These are phyloP conservation scores for Rana temporaria DNA, from an alignment of 2,113 vertebrate species.

Conservation along the genomic window DNA sequence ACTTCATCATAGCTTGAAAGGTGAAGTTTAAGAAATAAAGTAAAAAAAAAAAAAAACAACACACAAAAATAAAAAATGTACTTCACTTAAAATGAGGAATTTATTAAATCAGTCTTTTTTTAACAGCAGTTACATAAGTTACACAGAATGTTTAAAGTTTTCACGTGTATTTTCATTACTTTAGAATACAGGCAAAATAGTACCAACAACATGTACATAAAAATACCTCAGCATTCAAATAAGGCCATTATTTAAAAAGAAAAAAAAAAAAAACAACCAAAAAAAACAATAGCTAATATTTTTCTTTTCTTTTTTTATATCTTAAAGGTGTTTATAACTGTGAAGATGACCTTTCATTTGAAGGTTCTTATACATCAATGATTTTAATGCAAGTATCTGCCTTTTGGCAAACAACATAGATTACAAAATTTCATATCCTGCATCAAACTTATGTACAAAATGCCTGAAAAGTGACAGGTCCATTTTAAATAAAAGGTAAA, in stretches of 20 bases:
- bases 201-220: slow-evolving; percentile 95
- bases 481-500: neutral
- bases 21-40: too few species aligned
- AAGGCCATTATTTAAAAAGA: slow-evolving; percentile 81
- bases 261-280: slow-evolving; percentile 79
- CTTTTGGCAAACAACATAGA: slow-evolving; percentile 60
- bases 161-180: slow-evolving; percentile 80
- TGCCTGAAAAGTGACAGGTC: neutral
- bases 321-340: too few species aligned
- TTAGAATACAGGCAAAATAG: slow-evolving; percentile 94
- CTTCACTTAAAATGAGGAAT: slow-evolving; percentile 80
- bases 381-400: too few species aligned
- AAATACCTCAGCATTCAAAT: slow-evolving; percentile 78
- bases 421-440: slow-evolving; percentile 37
- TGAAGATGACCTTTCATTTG: too few species aligned
- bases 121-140: slow-evolving; percentile 96
- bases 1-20: too few species aligned
- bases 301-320: too few species aligned
- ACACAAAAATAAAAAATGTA: slow-evolving; percentile 56
- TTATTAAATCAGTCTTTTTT: slow-evolving; percentile 99
- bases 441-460: slow-evolving; percentile 75
- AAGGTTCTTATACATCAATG: too few species aligned
- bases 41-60: too few species aligned
- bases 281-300: slow-evolving; percentile 68
- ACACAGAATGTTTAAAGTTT: slow-evolving; percentile 86